Percentiles rank a stretch among this genome's conserved stretches.
Evolutionary conservation across 2,113 vertebrate genomes (phyloP).

Genomic region (Gopherus evgoodei): DNA sequence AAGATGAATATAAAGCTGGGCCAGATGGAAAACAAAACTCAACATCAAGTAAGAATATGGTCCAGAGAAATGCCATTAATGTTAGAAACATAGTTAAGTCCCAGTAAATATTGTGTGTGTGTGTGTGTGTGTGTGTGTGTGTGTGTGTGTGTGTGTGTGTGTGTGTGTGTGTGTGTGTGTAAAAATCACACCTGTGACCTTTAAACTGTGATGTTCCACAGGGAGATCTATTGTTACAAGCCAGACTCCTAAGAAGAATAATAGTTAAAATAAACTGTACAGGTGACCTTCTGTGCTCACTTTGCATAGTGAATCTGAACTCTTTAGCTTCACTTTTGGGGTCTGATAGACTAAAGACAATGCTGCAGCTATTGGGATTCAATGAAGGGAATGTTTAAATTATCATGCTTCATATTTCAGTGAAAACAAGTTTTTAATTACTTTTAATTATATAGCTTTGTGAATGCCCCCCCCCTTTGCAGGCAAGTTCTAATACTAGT

Average conservation of each 20-base stretch:
- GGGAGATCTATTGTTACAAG: background rate
- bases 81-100: background rate
- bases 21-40: slow-evolving; percentile 91
- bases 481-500: background rate
- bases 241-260: background rate
- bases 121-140: rapidly evolving
- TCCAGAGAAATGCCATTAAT: background rate
- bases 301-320: background rate
- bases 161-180: too few relatives aligned
- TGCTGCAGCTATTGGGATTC: background rate
- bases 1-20: slow-evolving; percentile 94
- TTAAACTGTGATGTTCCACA: background rate
- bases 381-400: background rate
- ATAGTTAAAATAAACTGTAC: background rate
- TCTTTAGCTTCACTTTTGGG: background rate
- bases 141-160: rapidly evolving
- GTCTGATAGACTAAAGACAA: background rate
- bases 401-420: background rate
- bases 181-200: background rate
- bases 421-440: background rate
- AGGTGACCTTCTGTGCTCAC: background rate
- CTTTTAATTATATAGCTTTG: background rate
- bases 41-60: slow-evolving; percentile 87
- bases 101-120: background rate
- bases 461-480: background rate